These are phyloP conservation scores for Bembecia ichneumoniformis DNA, from an alignment of 2,888 invertebrate species.

Conservation along the genomic window DNA sequence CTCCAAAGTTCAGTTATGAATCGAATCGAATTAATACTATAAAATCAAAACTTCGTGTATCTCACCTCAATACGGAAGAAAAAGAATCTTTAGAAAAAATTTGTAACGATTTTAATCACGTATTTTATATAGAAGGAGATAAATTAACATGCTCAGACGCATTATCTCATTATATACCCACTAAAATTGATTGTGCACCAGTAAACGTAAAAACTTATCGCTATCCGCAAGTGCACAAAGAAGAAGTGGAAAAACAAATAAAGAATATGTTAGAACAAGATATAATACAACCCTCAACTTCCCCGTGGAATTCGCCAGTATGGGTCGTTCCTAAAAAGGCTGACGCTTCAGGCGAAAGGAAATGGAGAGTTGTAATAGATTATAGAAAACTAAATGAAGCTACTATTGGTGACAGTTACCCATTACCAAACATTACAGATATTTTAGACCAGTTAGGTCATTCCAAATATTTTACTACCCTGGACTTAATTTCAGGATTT, in stretches of 20 bases:
- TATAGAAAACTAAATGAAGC: conserved; percentile 11
- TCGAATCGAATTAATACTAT: not conserved
- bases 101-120: not conserved
- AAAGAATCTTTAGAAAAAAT: not conserved
- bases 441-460: conserved; percentile 15
- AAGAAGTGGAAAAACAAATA: conserved; percentile 2
- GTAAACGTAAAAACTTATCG: conserved; percentile 1
- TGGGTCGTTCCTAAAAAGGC: conserved; percentile 18
- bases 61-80: conserved; percentile 1
- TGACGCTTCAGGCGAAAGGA: conserved; percentile 5
- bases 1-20: not conserved
- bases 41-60: not conserved
- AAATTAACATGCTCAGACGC: not conserved
- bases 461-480: conserved; percentile 14
- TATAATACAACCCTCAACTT: conserved; percentile 14
- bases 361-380: conserved; percentile 8
- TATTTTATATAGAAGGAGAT: conserved; percentile 3
- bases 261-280: conserved; percentile 13
- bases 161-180: not conserved
- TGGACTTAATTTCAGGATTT: conserved; percentile 15
- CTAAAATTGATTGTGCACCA: not conserved
- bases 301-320: conserved; percentile 18
- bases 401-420: conserved; percentile 12
- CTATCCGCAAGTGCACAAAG: not conserved
- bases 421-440: conserved; percentile 12